Base-by-base conservation (phyloP, 2,113 vertebrate genomes). In the Triplophysa tibetana region DNA sequence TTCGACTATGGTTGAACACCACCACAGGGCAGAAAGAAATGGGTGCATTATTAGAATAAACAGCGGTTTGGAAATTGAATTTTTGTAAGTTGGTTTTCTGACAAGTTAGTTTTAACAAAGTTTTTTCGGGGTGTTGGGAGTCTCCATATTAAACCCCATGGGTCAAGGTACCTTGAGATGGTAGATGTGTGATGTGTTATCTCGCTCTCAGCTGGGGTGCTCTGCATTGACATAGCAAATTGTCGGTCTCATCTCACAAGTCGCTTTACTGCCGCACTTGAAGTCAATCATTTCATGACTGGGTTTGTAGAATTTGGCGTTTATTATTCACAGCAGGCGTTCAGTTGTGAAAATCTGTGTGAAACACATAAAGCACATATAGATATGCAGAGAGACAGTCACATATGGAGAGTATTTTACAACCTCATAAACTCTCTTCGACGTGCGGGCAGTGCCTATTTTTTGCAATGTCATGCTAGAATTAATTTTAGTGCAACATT, bases 191-290 rank as follows among this genome's bases (percentile, higher is more conserved):
- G 61, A 26, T 38, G 50, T 72, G 67, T 54, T 62, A 63, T 29
- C 48, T 73, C 69, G 48, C 13, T 56, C 78, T 29, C 63, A 63
- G 78, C 61, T 80, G 45, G 61, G 19, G 63, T 21, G 21, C 52
- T 1, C 24, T 80, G 61, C 68, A 70, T 6, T 65, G 68, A 52
- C 68, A 62, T 38, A 58, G 69, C 2, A 50, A 50, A 50, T n/a
- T 50, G 48, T 50, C 48, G 14, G 48, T 50, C 70, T 73, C 45
- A 73, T 65, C 65, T 78, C 62, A 72, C 60, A 80, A 65, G 70
- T 19, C 10, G 38, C 66, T 45, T 69, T 52, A 43, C 16, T 62
- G 52, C 33, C 33, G 7, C 5, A 38, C 7, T 12, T 14, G 56
- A 10, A 33, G 17, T 73, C 11, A 1, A 14, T 72, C n/a, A 72